phyloP scores from a whole-genome alignment of 2,113 vertebrate species.

The Sebastes schlegelii region DNA sequence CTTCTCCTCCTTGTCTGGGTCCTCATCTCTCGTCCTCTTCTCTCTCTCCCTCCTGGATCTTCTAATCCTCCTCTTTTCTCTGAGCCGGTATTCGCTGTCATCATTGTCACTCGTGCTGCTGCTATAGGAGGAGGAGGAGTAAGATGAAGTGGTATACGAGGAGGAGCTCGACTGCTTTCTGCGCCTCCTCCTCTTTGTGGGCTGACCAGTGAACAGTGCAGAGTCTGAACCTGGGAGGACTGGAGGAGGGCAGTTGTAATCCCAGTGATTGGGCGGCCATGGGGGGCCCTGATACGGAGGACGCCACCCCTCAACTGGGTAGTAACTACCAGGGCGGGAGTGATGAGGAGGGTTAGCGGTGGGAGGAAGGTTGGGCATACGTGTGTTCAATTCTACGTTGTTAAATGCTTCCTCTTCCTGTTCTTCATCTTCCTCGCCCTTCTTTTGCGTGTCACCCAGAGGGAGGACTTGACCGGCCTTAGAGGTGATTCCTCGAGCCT shows the following conservation, averaged over 20 bases:
- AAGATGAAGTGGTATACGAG: constrained; percentile 64
- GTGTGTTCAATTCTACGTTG: background rate
- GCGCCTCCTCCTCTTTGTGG: constrained; percentile 42
- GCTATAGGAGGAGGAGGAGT: constrained; percentile 67
- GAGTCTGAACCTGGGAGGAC: constrained; percentile 9
- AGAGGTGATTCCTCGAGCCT: constrained; percentile 83
- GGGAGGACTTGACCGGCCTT: constrained; percentile 68
- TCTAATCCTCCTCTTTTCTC: constrained; percentile 62
- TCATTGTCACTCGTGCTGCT: constrained; percentile 65
- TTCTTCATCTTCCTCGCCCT: constrained; percentile 45
- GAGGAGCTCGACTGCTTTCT: constrained; percentile 67
- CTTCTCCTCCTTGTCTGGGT: constrained; percentile 41
- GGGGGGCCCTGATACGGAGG: constrained; percentile 48
- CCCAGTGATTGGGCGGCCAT: constrained; percentile 32
- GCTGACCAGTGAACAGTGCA: constrained; percentile 7
- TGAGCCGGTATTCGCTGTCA: constrained; percentile 43
- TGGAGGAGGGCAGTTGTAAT: constrained; percentile 38
- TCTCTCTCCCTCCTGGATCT: constrained; percentile 43
- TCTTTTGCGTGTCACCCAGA: constrained; percentile 52
- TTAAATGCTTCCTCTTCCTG: background rate
- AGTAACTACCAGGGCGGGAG: constrained; percentile 26
- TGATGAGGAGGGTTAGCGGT: constrained; percentile 21
- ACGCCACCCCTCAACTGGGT: constrained; percentile 46
- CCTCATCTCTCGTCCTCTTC: constrained; percentile 52
- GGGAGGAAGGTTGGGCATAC: background rate